phyloP scores from a whole-genome alignment of 1,140 invertebrate genomes.

The Drosophila teissieri region DNA sequence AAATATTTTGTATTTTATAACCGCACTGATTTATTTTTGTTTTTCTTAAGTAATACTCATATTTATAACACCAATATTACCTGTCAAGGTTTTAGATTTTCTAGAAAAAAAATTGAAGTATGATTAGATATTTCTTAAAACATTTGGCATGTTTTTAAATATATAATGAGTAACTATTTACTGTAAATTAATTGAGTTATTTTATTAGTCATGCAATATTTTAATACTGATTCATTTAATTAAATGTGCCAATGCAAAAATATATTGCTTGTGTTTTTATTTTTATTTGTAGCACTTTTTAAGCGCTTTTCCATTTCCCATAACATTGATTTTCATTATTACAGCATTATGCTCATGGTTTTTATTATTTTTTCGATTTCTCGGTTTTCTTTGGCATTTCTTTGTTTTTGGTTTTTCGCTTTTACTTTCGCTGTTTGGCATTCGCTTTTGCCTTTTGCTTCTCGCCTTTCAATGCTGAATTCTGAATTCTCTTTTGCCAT shows the following conservation, averaged over 20 bases:
- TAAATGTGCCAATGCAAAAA: too few species aligned
- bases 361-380: conserved; percentile 13
- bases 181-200: too few species aligned
- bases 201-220: too few species aligned
- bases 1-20: conserved; percentile 21
- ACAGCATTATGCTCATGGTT: conserved; percentile 3
- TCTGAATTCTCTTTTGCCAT: conserved; percentile 54
- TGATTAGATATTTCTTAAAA: not conserved
- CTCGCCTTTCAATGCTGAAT: conserved; percentile 51
- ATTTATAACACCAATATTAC: conserved; percentile 33
- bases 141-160: too few species aligned
- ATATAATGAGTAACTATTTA: too few species aligned
- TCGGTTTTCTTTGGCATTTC: conserved; percentile 6
- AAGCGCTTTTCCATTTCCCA: conserved; percentile 9
- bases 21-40: conserved; percentile 27
- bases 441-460: conserved; percentile 50
- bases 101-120: conserved; percentile 17
- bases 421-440: conserved; percentile 72
- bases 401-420: conserved; percentile 53
- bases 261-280: not conserved
- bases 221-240: too few species aligned
- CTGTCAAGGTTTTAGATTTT: conserved; percentile 34
- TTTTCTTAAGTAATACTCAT: conserved; percentile 48
- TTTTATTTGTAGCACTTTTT: not conserved
- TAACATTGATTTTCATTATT: conserved; percentile 11